These are phyloP conservation scores for Xestobium rufovillosum DNA, from an alignment of 2,888 invertebrate species.

Conservation along the genomic window DNA sequence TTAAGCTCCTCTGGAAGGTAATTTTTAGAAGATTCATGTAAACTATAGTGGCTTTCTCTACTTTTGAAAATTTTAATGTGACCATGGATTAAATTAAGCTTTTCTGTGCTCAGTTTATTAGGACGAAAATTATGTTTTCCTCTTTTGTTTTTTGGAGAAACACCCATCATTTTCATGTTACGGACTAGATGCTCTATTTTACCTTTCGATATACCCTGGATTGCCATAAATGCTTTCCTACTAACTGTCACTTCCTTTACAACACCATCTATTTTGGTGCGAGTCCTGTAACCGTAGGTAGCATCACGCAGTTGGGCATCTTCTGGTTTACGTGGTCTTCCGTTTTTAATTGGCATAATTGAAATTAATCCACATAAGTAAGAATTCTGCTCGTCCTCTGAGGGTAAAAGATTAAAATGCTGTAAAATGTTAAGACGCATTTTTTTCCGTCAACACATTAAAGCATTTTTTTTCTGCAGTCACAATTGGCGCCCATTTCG, in stretches of 20 bases:
- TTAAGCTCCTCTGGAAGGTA: constrained; percentile 5
- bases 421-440: constrained; percentile 1
- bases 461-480: constrained; percentile 2
- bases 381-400: constrained; percentile 3
- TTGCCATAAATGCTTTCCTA: no score
- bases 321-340: constrained; percentile 1
- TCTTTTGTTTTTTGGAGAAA: no score
- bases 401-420: not conserved
- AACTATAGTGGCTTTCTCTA: no score
- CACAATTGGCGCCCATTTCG: not conserved
- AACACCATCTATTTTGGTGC: not conserved
- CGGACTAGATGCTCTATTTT: no score
- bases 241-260: no score
- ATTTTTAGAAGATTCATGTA: no score
- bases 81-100: no score
- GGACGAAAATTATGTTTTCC: no score
- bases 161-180: no score
- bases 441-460: not conserved
- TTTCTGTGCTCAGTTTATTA: no score
- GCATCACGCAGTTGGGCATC: not conserved
- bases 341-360: constrained; percentile 1
- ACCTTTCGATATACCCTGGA: no score
- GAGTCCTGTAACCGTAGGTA: constrained; percentile 1
- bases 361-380: constrained; percentile 2
- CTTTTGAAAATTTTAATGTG: no score